A percentile compares a stretch with the other conserved stretches of the same genome.
Conservation (phyloP, 2,797 vertebrate genomes). For the Oreochromis grahami region DNA sequence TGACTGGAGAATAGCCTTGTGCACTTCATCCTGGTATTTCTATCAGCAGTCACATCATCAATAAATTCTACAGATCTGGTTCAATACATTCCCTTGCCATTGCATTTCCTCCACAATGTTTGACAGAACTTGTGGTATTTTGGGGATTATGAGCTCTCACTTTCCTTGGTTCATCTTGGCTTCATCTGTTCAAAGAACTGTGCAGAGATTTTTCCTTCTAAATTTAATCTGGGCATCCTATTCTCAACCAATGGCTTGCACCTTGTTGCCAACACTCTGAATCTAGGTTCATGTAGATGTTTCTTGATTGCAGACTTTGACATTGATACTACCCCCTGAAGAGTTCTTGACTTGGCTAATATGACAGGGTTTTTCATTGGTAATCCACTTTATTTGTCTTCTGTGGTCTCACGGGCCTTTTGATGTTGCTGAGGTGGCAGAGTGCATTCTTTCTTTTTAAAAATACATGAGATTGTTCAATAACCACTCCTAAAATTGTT, state of each 20-base stretch:
- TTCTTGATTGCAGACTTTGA: not conserved
- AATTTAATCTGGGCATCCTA: not conserved
- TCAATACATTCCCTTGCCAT: not conserved
- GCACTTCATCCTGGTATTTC: not conserved
- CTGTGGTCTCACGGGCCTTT: not conserved
- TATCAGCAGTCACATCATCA: not conserved
- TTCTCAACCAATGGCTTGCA: not conserved
- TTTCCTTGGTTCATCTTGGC: not conserved
- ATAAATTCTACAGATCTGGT: not conserved
- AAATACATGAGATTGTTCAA: not conserved
- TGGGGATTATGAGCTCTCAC: fast-evolving
- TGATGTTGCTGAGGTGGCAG: not conserved
- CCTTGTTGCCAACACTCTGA: not conserved
- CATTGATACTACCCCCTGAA: not conserved
- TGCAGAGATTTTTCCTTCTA: not conserved
- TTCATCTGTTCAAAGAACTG: not conserved
- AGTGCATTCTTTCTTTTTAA: not conserved
- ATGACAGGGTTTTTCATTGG: not conserved
- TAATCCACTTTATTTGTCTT: not conserved
- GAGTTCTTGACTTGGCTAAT: not conserved
- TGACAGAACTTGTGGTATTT: not conserved
- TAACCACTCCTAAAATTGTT: not conserved
- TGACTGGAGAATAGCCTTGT: not conserved
- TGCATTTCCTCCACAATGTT: not conserved
- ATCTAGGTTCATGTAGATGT: not conserved